A percentile compares a stretch with the other conserved stretches of the same genome.
These are phyloP conservation scores for Vimba vimba DNA, from an alignment of 2,113 vertebrate species.

Conservation along the genomic window DNA sequence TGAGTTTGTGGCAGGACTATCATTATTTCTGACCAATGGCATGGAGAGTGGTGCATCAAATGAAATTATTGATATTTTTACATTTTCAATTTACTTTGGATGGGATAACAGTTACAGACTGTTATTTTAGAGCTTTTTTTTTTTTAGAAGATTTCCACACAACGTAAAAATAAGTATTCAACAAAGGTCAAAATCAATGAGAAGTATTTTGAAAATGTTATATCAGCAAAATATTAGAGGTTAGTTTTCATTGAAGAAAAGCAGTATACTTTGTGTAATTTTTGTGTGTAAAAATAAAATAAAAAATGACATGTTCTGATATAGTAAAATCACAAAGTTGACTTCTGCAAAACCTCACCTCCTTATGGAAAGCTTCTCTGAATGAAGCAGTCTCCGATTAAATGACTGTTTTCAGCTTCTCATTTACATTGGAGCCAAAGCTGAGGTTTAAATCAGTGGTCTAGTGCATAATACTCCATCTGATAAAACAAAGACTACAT, in stretches of 20 bases:
- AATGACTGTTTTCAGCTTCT: slow-evolving; percentile 1
- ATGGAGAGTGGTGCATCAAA: background rate
- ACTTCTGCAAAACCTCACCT: background rate
- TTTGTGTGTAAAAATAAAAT: background rate
- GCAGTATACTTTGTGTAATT: background rate
- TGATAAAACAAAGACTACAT: slow-evolving; percentile 45
- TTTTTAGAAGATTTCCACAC: background rate
- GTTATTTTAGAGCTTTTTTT: background rate
- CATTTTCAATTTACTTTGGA: background rate
- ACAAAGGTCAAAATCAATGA: background rate
- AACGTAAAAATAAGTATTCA: background rate
- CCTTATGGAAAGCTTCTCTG: background rate
- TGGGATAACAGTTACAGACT: background rate
- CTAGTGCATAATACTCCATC: slow-evolving; percentile 6
- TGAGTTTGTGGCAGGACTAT: background rate
- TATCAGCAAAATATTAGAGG: background rate
- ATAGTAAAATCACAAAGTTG: background rate
- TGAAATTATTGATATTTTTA: background rate
- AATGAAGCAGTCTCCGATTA: background rate
- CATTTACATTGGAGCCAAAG: slow-evolving; percentile 12
- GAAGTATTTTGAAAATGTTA: background rate
- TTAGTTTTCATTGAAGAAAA: background rate
- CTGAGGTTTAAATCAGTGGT: background rate
- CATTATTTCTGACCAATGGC: background rate
- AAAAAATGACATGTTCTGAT: too few species aligned